These are phyloP conservation scores for Sinhomidia bicolor DNA, from an alignment of 2,888 invertebrate species.

Conservation along the genomic window DNA sequence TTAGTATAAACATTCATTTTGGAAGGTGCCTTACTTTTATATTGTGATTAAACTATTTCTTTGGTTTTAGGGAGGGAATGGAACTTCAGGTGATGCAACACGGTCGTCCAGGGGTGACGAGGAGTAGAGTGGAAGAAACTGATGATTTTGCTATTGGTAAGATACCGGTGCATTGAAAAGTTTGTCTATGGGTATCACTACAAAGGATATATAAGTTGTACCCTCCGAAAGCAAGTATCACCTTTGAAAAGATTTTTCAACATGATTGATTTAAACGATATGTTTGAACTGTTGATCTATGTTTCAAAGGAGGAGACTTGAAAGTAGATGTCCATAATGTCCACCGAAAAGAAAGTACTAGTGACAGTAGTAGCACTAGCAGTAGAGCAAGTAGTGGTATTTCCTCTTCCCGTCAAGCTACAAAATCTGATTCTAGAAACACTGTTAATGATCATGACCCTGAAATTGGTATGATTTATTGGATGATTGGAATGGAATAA, in stretches of 20 bases:
- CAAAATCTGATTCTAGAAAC: slow-evolving; percentile 74
- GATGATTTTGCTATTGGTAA: slow-evolving; percentile 64
- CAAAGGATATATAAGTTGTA: too few relatives aligned
- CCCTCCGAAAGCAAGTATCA: too few relatives aligned
- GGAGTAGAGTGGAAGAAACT: slow-evolving; percentile 71
- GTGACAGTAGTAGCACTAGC: slow-evolving; percentile 83
- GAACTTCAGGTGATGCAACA: slow-evolving; percentile 88
- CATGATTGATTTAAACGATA: background rate
- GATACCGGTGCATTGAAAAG: background rate
- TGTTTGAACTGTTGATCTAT: slow-evolving; percentile 37
- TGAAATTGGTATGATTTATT: slow-evolving; percentile 65
- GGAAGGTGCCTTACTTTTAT: too few relatives aligned
- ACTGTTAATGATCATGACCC: slow-evolving; percentile 67
- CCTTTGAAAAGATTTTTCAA: background rate
- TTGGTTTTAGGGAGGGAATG: slow-evolving; percentile 88
- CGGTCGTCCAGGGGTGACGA: slow-evolving; percentile 76
- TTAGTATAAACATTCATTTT: too few relatives aligned
- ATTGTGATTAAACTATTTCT: too few relatives aligned
- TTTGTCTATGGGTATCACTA: too few relatives aligned
- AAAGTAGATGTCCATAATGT: slow-evolving; percentile 98
- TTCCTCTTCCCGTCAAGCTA: slow-evolving; percentile 65
- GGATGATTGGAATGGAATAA: background rate
- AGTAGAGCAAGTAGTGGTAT: slow-evolving; percentile 72
- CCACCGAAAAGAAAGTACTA: slow-evolving; percentile 94
- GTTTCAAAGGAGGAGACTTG: slow-evolving; percentile 85